Percentiles rank a stretch among this genome's conserved stretches.
phyloP scores from a whole-genome alignment of 2,797 vertebrate genomes.

The Girardinus metallicus region DNA sequence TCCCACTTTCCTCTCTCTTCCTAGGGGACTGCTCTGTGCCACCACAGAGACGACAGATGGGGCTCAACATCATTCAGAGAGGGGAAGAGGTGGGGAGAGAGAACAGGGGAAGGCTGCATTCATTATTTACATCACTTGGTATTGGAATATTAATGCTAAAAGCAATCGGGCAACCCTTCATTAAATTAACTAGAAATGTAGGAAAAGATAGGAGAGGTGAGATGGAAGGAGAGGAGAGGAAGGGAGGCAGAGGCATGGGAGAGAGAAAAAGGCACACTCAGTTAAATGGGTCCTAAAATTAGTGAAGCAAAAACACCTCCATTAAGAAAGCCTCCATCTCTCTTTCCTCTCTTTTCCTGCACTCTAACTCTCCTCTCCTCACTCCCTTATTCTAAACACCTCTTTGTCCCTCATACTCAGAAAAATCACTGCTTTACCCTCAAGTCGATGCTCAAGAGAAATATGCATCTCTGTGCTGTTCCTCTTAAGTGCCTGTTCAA shows the following conservation, averaged over 20 bases:
- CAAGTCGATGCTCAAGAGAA: constrained; percentile 70
- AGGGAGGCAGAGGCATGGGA: constrained; percentile 49
- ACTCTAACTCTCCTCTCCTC: constrained; percentile 52
- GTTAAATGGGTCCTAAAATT: constrained; percentile 87
- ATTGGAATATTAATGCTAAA: constrained; percentile 94
- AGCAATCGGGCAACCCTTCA: constrained; percentile 87
- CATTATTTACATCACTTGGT: constrained; percentile 87
- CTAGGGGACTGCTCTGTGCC: constrained; percentile 75
- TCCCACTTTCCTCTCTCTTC: constrained; percentile 70
- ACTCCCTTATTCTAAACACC: constrained; percentile 57
- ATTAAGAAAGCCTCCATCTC: constrained; percentile 80
- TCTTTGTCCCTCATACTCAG: constrained; percentile 50
- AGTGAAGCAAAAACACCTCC: constrained; percentile 86
- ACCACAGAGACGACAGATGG: constrained; percentile 81
- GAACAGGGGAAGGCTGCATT: constrained; percentile 77
- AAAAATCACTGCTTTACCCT: constrained; percentile 77
- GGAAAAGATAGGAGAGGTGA: constrained; percentile 60
- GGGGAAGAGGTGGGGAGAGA: constrained; percentile 58
- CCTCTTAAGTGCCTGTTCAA: constrained; percentile 83
- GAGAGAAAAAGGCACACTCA: constrained; percentile 68
- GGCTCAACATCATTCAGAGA: constrained; percentile 80
- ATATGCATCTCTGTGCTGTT: constrained; percentile 79
- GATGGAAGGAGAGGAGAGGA: constrained; percentile 36
- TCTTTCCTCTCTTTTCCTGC: constrained; percentile 56
- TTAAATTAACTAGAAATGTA: constrained; percentile 86